phyloP scores from a whole-genome alignment of 2,797 vertebrate species.

The Lutjanus campechanus region DNA sequence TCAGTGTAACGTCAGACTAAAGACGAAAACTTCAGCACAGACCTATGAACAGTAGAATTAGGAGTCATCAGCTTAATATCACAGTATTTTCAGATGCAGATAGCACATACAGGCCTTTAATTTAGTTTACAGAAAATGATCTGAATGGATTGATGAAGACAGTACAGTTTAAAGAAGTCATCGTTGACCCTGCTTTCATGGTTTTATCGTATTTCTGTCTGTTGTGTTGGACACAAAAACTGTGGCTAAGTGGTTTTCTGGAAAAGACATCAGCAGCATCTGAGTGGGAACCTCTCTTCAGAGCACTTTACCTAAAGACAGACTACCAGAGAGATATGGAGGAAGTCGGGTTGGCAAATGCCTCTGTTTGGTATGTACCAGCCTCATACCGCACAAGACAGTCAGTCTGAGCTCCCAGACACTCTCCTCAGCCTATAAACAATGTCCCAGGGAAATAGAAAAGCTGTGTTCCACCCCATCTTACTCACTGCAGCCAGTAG shows the following conservation, averaged over 20 bases:
- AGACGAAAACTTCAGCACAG: background rate
- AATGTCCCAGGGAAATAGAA: constrained; percentile 63
- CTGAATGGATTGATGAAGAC: background rate
- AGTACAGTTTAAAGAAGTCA: background rate
- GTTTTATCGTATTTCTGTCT: constrained; percentile 10
- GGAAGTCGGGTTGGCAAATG: constrained; percentile 44
- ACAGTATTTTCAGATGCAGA: background rate
- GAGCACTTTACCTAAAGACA: constrained; percentile 34
- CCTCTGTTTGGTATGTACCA: constrained; percentile 47
- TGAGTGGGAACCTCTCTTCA: constrained; percentile 22
- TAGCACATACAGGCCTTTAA: too few relatives aligned
- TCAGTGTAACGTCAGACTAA: background rate
- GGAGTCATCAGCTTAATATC: too few relatives aligned
- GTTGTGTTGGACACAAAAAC: constrained; percentile 11
- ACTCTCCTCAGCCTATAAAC: constrained; percentile 66
- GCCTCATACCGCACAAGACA: constrained; percentile 37
- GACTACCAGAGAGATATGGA: constrained; percentile 20
- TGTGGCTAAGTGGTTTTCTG: constrained; percentile 41
- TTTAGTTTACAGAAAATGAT: too few relatives aligned
- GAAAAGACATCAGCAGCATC: constrained; percentile 35
- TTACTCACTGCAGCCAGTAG: constrained; percentile 63
- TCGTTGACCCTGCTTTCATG: background rate
- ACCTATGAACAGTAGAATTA: background rate
- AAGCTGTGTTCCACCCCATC: constrained; percentile 62
- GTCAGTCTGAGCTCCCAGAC: constrained; percentile 50